Base-by-base conservation (phyloP, 2,797 vertebrate species). In the Etheostoma perlongum region DNA sequence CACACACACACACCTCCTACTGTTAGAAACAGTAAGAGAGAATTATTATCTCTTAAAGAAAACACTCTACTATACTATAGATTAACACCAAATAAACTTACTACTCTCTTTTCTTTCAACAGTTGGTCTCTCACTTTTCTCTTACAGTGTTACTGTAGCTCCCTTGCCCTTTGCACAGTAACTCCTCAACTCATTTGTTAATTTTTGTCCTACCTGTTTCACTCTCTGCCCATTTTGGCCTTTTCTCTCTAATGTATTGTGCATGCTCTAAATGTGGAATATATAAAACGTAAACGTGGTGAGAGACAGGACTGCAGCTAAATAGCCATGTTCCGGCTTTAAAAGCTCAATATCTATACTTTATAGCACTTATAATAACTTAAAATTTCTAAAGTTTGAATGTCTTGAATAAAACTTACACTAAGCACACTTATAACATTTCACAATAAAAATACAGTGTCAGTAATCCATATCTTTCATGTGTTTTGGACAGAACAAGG, bases 31-130 rank as follows among this genome's bases (percentile, higher is more conserved):
- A 52, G 14, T 23, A 42, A 67, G 44, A 18, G 33, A 48, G 60
- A 72, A 68, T 82, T 76, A 76, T 85, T 83, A 74, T 78, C 76
- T 79, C 47, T 78, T 71, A 74, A 71, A 78, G 72, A 76, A 69
- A 46, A 79, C 33, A 48, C 68, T 60, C 55, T 30, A 30, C 30
- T 30, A 30, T 30, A 30, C 30, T 30, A 42, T 12, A 53, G 65
- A 67, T 64, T 74, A 57, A 79, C 65, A 72, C 42, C 70, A 51
- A 57, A 53, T 78, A 87, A 48, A 27, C 62, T 30, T 12, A 49
- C 64, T 47, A 53, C 58, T 48, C n/a, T 53, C 47, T 25, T 72
- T 18, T 47, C 66, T 46, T 51, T 23, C 48, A 23, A 21, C 46
- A 51, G 52, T 67, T 46, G 19, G 9, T 57, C 65, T 53, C 73